Evolutionary conservation across 2,113 vertebrate genomes (phyloP).

Genomic region (Scomber japonicus): DNA sequence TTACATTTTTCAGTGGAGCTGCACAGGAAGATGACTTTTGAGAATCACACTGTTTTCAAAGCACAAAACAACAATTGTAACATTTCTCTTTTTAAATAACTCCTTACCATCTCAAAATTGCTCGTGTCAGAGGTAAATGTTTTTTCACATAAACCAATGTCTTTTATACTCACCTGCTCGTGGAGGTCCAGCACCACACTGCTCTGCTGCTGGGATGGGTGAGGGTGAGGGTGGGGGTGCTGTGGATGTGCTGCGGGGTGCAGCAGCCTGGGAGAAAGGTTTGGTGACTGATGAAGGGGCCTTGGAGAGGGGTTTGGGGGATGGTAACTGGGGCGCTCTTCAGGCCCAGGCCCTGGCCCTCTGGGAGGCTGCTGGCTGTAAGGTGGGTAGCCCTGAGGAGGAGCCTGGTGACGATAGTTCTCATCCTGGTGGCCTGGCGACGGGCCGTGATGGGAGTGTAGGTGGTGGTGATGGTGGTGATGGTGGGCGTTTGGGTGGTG

Average conservation of each 20-base stretch:
- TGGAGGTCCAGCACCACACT: constrained; percentile 95
- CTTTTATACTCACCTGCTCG: constrained; percentile 88
- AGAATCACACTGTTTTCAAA: background rate
- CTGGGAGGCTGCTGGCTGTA: constrained; percentile 90
- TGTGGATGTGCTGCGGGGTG: constrained; percentile 76
- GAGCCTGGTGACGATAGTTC: constrained; percentile 92
- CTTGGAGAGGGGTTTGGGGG: constrained; percentile 93
- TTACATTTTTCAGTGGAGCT: background rate
- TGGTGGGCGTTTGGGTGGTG: constrained; percentile 55
- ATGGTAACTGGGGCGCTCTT: constrained; percentile 95
- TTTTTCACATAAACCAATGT: too few species aligned
- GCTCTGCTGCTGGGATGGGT: constrained; percentile 91
- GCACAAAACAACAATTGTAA: too few species aligned
- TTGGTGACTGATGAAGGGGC: constrained; percentile 87
- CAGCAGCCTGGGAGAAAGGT: constrained; percentile 80
- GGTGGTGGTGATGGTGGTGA: constrained; percentile 66
- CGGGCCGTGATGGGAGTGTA: constrained; percentile 81
- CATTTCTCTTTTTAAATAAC: too few species aligned
- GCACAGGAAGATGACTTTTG: background rate
- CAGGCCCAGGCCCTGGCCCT: constrained; percentile 73
- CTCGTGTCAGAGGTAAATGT: too few species aligned
- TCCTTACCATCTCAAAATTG: too few species aligned
- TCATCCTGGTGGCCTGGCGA: constrained; percentile 91
- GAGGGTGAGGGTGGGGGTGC: constrained; percentile 65
- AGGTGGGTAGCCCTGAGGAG: constrained; percentile 84